phyloP scores from a whole-genome alignment of 2,797 vertebrate species.

The Decapterus maruadsi region DNA sequence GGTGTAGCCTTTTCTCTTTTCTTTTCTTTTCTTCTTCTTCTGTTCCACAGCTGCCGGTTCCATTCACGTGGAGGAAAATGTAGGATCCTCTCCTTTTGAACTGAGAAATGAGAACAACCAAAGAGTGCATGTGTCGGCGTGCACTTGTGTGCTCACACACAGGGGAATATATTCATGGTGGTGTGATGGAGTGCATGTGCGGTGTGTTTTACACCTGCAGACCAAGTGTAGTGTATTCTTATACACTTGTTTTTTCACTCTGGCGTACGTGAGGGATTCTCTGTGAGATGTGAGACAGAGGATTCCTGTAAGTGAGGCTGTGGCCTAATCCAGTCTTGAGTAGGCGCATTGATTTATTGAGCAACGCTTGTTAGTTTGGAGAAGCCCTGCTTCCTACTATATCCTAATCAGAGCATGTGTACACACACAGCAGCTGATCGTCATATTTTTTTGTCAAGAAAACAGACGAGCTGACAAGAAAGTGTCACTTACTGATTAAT shows the following conservation, averaged over 20 bases:
- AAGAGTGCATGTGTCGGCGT: not conserved
- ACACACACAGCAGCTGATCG: constrained; percentile 21
- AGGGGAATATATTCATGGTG: constrained; percentile 32
- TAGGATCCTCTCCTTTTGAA: constrained; percentile 38
- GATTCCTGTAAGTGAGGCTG: constrained; percentile 63
- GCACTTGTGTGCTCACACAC: constrained; percentile 5
- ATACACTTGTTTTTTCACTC: not conserved
- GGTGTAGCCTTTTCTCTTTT: constrained; percentile 24
- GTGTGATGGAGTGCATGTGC: constrained; percentile 12
- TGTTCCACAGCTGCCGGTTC: constrained; percentile 49
- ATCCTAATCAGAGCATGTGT: constrained; percentile 57
- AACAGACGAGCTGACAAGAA: constrained; percentile 12
- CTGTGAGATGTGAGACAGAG: constrained; percentile 20
- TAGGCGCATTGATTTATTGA: constrained; percentile 80
- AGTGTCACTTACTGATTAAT: not conserved
- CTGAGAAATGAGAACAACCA: constrained; percentile 49
- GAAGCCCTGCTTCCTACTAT: constrained; percentile 49
- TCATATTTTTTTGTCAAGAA: constrained; percentile 22
- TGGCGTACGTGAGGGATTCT: constrained; percentile 7
- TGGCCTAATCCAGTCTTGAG: constrained; percentile 76
- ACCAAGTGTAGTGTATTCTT: not conserved
- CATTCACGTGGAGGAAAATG: constrained; percentile 40
- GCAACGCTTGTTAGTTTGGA: constrained; percentile 58
- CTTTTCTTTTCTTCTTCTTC: not conserved
- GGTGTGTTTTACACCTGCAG: constrained; percentile 17